Conservation (phyloP, 2,113 vertebrate genomes). For the Oenanthe melanoleuca region DNA sequence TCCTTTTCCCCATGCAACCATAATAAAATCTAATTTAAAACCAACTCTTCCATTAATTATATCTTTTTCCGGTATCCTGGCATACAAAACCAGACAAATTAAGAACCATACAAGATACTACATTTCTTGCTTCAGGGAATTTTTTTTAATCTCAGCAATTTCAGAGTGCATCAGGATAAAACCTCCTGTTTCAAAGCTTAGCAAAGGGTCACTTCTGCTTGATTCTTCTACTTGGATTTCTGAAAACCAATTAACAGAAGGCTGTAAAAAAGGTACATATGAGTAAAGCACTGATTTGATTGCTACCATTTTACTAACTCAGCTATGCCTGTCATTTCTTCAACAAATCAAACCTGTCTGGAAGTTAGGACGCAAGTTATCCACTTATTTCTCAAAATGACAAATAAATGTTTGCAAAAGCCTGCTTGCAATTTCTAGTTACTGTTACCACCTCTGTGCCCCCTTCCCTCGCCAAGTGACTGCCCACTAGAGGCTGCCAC, state of each 20-base stretch:
- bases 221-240: not conserved
- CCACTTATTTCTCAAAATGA: not conserved
- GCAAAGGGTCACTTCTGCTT: not conserved
- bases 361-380: not conserved
- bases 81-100: not conserved
- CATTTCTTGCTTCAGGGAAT: not conserved
- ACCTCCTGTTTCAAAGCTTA: not conserved
- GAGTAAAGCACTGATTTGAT: not conserved
- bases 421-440: not conserved
- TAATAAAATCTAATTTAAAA: conserved; percentile 53
- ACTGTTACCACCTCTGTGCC: not conserved
- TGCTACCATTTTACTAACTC: not conserved
- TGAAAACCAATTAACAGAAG: not conserved
- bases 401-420: not conserved
- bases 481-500: not conserved
- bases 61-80: not conserved
- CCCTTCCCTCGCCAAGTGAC: not conserved
- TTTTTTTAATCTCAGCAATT: not conserved
- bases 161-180: not conserved
- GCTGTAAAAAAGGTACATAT: not conserved
- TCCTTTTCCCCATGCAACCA: conserved; percentile 8
- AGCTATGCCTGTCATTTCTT: not conserved
- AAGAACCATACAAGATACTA: not conserved
- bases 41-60: conserved; percentile 20
- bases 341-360: not conserved